These are phyloP conservation scores for Pomatorhinus ruficollis DNA, from an alignment of 2,113 vertebrate species.

Conservation along the genomic window DNA sequence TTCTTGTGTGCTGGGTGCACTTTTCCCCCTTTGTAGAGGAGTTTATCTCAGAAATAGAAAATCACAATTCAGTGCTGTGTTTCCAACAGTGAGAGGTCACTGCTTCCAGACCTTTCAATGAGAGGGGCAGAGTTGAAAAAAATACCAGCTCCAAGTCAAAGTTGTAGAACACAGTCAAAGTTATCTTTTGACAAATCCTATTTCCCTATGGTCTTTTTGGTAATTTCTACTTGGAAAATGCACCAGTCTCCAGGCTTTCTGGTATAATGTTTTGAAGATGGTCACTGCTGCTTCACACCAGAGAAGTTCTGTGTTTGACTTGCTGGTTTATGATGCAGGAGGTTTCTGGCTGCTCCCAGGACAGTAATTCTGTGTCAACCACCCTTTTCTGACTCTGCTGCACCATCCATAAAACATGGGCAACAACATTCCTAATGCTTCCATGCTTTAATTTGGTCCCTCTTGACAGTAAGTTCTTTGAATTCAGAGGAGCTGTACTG, in stretches of 20 bases:
- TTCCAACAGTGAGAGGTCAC: conserved; percentile 18
- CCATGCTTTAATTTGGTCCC: not conserved
- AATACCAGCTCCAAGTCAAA: not conserved
- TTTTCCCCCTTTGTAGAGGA: not conserved
- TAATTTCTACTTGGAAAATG: not conserved
- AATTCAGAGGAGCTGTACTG: not conserved
- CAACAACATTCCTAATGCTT: not conserved
- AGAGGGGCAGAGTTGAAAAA: not conserved
- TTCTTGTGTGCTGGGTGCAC: not conserved
- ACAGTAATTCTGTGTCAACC: not conserved
- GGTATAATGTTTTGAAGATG: not conserved
- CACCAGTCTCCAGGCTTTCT: not conserved
- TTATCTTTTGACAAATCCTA: not conserved
- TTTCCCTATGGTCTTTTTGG: not conserved
- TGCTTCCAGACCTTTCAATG: not conserved
- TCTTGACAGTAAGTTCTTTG: not conserved
- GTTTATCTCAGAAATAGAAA: not conserved
- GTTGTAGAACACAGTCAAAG: not conserved
- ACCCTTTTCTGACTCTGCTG: not conserved
- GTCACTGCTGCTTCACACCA: not conserved
- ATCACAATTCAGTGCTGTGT: not conserved
- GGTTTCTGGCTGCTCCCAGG: not conserved
- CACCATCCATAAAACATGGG: not conserved
- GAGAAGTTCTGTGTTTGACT: not conserved
- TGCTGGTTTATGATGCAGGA: not conserved